Evolutionary conservation across 2,888 invertebrate genomes (phyloP), one percentile per base, ranked within the genome.

Genomic region (Trachelus stipa): DNA sequence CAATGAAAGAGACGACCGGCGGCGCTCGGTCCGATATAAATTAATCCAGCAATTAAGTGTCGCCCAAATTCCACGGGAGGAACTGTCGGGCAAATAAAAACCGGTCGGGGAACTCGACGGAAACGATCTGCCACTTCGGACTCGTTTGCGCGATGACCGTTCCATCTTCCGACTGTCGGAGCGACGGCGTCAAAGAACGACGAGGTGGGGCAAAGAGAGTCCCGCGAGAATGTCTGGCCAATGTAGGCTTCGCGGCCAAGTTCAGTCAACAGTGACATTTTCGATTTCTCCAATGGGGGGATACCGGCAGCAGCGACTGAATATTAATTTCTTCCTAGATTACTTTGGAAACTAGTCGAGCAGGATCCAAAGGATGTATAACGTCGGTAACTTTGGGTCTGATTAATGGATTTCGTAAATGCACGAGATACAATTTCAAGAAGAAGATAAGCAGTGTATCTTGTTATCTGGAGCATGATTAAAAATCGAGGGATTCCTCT

Each of bases 171-270:
- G 73, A 12, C 11, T 34, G 33, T 33, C 75, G 69, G 35, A 37
- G 56, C 11, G 71, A 73, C 74, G 12, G 33, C 30, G 40, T 56
- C 30, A 23, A 68, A n/a, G 68, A 15, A 56, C 12, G 34, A 6
- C 12, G 2, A 11, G 40, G 40, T 0, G 15, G 40, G 31, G 40
- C 37, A 4, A 34, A 31, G 74, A 35, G 77, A 73, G 73, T n/a
- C 35, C n/a, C 35, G 34, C 37, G 69, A 34, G 68, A 68, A 68
- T 56, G 31, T 68, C 73, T 74, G 35, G 75, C 75, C 73, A 69
- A 82, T 83, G 82, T 83, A 82, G 83, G 83, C 83, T 82, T 83
- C 71, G 82, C 80, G 83, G 83, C 82, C 83, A 83, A 81, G 81
- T 83, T 82, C 80, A 80, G 73, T 35, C 30, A 68, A 75, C 76